These are phyloP conservation scores for Drosophila lacicola DNA, from an alignment of 2,888 invertebrate species.

Conservation along the genomic window DNA sequence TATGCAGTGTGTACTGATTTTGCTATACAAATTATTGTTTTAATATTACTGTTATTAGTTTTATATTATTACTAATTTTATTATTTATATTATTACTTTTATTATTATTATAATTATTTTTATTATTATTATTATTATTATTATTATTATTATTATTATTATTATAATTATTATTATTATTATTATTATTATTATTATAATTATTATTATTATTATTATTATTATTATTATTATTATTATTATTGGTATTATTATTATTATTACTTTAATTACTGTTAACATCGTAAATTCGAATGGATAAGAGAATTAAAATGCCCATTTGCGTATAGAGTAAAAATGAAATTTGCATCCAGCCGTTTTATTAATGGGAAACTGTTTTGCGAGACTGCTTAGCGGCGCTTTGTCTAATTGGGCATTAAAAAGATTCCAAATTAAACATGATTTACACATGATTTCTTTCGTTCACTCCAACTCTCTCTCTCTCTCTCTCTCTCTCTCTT, in stretches of 20 bases:
- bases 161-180: too few relatives aligned
- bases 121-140: not conserved
- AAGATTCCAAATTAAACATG: slow-evolving; percentile 39
- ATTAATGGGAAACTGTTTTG: slow-evolving; percentile 44
- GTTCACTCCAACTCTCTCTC: not conserved
- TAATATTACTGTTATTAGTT: too few relatives aligned
- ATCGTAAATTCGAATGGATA: not conserved
- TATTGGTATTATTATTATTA: not conserved
- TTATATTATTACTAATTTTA: too few relatives aligned
- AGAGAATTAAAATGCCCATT: not conserved
- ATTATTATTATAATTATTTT: too few relatives aligned
- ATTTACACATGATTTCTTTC: slow-evolving; percentile 14
- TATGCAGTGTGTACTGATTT: too few relatives aligned
- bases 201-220: too few relatives aligned
- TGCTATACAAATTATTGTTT: too few relatives aligned
- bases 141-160: not conserved
- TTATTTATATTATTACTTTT: too few relatives aligned
- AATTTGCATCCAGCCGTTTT: slow-evolving; percentile 53
- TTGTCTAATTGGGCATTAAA: slow-evolving; percentile 70
- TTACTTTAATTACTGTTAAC: not conserved
- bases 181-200: too few relatives aligned
- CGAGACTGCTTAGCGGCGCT: slow-evolving; percentile 49
- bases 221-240: too few relatives aligned
- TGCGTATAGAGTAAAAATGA: slow-evolving; percentile 11
- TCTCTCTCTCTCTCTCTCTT: not conserved